Base-by-base conservation (phyloP, 2,113 vertebrate genomes). In the Porphyrio hochstetteri region DNA sequence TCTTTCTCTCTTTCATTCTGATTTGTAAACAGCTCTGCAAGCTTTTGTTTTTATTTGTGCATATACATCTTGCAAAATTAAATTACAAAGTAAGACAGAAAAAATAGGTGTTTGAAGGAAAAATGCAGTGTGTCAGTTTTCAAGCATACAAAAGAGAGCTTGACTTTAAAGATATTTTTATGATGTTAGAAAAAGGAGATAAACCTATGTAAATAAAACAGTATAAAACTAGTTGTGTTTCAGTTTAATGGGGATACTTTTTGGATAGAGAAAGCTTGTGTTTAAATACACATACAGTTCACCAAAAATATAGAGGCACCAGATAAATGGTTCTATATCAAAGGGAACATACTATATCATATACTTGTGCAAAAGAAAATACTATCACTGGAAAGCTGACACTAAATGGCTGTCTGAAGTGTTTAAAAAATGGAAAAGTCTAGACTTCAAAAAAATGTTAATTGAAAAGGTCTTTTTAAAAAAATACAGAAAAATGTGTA, bases 391-490 rank as follows among this genome's bases (percentile, higher is more conserved):
- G 57, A 94, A 91, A 80, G 25, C 38, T 91, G 79, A 91, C 44
- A 93, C 84, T 77, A 92, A 96, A 90, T 81, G 53, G 14, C 19
- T 92, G 21, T 56, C 81, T 94, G 72, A 36, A 79, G 24, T 59
- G 24, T 42, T 86, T 65, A 44, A 94, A 86, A 89, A 95, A 69
- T 56, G 7, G 36, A 7, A 3, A 87, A 86, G 36, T 94, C 79
- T 92, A 92, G 82, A 88, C 95, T 94, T 95, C 55, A 91, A 90
- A 96, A 91, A 38, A 77, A 82, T 31, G 38, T 82, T 80, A 88
- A 87, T 79, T 88, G 55, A 92, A 91, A 63, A 18, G 40, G 19
- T 72, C 1, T 78, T 29, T 63, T 79, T 57, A 64, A 46, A 55
- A 55, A 55, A 29, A 85, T 61, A 70, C 71, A 83, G n/a, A 63